Conservation (phyloP, 2,888 invertebrate genomes). For the Cremastinae sp. region DNA sequence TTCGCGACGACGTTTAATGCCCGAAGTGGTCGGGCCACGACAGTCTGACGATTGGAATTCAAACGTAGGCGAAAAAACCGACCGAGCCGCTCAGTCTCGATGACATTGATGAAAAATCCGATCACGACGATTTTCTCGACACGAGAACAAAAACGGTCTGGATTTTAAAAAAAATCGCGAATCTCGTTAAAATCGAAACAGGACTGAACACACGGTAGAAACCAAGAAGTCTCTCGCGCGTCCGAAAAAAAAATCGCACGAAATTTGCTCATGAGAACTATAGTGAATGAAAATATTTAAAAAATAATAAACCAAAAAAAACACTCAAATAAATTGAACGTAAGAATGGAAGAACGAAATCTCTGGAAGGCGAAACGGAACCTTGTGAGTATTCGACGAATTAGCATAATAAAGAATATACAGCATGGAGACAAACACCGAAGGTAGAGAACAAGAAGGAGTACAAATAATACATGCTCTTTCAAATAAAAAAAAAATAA, state of each 20-base stretch:
- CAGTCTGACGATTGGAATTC: slow-evolving; percentile 16
- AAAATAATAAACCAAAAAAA: slow-evolving; percentile 45
- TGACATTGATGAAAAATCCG: not conserved
- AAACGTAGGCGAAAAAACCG: slow-evolving; percentile 11
- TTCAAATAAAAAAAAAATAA: slow-evolving; percentile 25
- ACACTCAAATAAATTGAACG: slow-evolving; percentile 11
- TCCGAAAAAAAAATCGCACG: slow-evolving; percentile 70
- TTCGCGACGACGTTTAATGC: slow-evolving; percentile 7
- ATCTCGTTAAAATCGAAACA: slow-evolving; percentile 10
- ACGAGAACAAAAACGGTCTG: slow-evolving; percentile 2
- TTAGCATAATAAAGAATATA: slow-evolving; percentile 41
- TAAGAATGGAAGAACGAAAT: slow-evolving; percentile 14
- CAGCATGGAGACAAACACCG: slow-evolving; percentile 52
- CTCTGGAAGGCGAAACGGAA: slow-evolving; percentile 35
- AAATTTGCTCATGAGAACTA: slow-evolving; percentile 71
- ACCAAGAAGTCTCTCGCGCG: slow-evolving; percentile 54
- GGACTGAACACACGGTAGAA: slow-evolving; percentile 35
- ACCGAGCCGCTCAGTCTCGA: slow-evolving; percentile 16
- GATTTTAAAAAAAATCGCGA: slow-evolving; percentile 16
- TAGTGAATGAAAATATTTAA: slow-evolving; percentile 48
- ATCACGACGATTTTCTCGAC: slow-evolving; percentile 6
- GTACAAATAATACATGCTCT: slow-evolving; percentile 59
- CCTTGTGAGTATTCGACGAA: slow-evolving; percentile 44
- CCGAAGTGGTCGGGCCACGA: not conserved
- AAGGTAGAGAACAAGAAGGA: slow-evolving; percentile 54